These are phyloP conservation scores for Lycaon pictus DNA, from an alignment of 2,113 vertebrate species.

Conservation along the genomic window DNA sequence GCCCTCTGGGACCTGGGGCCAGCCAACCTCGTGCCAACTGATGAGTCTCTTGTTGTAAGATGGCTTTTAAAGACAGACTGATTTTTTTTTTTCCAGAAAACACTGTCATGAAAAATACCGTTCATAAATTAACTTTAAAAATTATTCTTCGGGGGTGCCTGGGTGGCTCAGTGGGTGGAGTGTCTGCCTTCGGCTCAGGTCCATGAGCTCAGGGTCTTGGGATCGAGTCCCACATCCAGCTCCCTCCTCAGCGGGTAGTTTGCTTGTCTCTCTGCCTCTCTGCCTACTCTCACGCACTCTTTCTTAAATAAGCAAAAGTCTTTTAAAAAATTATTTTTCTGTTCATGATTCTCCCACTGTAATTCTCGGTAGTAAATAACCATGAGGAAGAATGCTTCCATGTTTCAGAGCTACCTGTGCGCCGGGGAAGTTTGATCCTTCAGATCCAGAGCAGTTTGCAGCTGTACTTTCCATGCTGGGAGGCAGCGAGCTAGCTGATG, in stretches of 20 bases:
- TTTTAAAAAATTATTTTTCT: background rate
- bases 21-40: background rate
- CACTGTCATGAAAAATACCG: background rate
- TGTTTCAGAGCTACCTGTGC: background rate
- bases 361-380: background rate
- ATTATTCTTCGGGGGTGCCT: background rate
- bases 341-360: background rate
- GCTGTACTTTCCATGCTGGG: too few species aligned
- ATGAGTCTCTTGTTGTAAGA: background rate
- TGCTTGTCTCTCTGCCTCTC: too few species aligned
- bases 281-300: too few species aligned
- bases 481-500: too few species aligned
- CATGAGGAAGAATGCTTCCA: background rate
- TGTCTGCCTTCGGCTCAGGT: too few species aligned
- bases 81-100: background rate
- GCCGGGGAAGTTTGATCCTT: background rate
- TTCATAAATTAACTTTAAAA: background rate
- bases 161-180: too few species aligned
- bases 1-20: background rate
- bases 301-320: too few species aligned
- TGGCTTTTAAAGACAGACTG: background rate
- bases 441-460: background rate
- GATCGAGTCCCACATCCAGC: too few species aligned
- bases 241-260: too few species aligned
- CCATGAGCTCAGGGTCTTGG: too few species aligned